Conservation (phyloP, 2,888 invertebrate genomes). For the Ophioninae sp. region DNA sequence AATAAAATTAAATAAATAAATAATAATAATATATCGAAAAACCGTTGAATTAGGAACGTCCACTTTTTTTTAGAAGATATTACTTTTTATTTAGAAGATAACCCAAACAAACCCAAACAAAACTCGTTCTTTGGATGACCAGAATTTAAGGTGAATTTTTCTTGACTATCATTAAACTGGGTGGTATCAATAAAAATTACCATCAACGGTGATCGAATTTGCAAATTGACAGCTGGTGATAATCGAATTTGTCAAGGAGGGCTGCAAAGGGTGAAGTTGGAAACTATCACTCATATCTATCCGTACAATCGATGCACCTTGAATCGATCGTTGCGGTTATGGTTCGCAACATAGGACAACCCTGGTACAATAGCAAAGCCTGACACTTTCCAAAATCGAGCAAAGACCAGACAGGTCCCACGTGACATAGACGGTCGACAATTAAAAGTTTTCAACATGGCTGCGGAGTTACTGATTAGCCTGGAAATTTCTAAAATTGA, state of each 20-base stretch:
- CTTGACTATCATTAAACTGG: no score
- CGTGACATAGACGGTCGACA: neutral
- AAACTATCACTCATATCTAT: neutral
- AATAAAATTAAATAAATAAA: no score
- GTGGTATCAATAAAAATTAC: neutral
- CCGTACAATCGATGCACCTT: neutral
- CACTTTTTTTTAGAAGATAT: no score
- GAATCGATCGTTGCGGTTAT: neutral
- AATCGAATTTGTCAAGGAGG: constrained; percentile 22
- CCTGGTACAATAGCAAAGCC: neutral
- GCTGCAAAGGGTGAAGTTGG: constrained; percentile 21
- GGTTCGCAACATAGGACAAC: neutral
- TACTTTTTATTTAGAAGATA: no score
- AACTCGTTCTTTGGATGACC: no score
- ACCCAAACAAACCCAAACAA: no score
- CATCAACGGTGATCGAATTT: constrained; percentile 26
- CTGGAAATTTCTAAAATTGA: neutral
- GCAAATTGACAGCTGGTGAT: constrained; percentile 42
- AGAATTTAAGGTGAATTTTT: no score
- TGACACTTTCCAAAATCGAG: neutral
- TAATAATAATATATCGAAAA: no score
- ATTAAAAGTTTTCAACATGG: neutral
- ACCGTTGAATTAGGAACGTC: no score
- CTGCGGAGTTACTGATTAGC: neutral
- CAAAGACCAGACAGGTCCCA: neutral